Evolutionary conservation across 2,797 vertebrate species (phyloP), one percentile per base, ranked within the genome.

Genomic region (Vespertilio murinus): DNA sequence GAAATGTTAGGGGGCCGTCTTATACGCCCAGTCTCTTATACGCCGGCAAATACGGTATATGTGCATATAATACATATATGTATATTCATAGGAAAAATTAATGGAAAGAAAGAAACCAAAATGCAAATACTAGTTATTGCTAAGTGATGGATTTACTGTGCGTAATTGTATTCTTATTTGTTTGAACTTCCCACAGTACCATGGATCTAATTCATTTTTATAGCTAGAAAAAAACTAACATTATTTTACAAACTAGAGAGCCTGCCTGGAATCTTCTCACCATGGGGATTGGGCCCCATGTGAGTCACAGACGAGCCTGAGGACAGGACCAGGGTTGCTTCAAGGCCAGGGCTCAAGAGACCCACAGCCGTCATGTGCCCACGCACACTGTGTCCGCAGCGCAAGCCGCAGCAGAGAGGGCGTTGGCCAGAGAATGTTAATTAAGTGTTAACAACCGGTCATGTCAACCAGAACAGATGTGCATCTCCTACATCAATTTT

Each of bases 211-310:
- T 92, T 90, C 74, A 82, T 78, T 88, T 95, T 85, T 75, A 86
- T 10, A 94, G 81, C 73, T 81, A 74, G 64, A 74, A 90, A 71
- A 47, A 91, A 84, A 94, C 40, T 25, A 85, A 74, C 38, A 59
- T n/a, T 33, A 83, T 69, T 92, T 94, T 38, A 91, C 17, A 84
- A 91, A 86, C 20, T 52, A 14, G 74, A 89, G 87, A 74, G 45
- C 2, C 67, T 28, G 25, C 40, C 33, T 33, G 1, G n/a, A 38
- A 45, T 86, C 56, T 82, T 65, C 45, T 56, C 35, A n/a, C 8
- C 0, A 0, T 18, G 6, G 3, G 5, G 35, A 4, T 6, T 40
- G 35, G 16, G 45, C 12, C 30, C 47, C 70, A 14, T 28, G 45
- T n/a, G n/a, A n/a, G n/a, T n/a, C n/a, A n/a, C n/a, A n/a, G n/a